Evolutionary conservation across 2,797 vertebrate species (phyloP).

Genomic region (Siniperca scherzeri): DNA sequence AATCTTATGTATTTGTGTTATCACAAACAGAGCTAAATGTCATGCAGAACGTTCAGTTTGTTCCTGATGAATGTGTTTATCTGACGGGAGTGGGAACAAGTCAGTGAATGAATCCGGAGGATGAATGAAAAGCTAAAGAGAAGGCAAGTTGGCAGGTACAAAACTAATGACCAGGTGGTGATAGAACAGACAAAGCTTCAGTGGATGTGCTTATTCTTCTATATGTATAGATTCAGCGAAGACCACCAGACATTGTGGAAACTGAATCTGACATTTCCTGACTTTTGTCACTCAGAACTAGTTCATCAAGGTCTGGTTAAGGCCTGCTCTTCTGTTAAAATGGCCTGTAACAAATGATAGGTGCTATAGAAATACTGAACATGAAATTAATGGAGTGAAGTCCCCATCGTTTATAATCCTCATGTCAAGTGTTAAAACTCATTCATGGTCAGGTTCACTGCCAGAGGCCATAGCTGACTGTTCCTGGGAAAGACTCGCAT

Average conservation of each 20-base stretch:
- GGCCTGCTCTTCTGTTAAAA: conserved; percentile 35
- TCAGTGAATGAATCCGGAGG: conserved; percentile 9
- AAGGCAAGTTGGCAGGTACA: not conserved
- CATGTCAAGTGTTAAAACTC: conserved; percentile 54
- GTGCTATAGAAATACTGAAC: conserved; percentile 53
- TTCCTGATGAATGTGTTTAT: conserved; percentile 25
- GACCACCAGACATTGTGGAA: conserved; percentile 11
- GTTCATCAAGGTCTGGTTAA: conserved; percentile 46
- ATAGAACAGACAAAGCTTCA: not conserved
- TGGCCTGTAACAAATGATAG: conserved; percentile 59
- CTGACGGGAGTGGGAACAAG: conserved; percentile 10
- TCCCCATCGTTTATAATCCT: conserved; percentile 49
- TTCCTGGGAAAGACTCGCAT: conserved; percentile 39
- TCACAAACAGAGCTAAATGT: no score
- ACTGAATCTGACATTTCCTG: conserved; percentile 31
- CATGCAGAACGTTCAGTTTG: conserved; percentile 12
- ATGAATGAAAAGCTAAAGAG: conserved; percentile 15
- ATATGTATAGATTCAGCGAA: not conserved
- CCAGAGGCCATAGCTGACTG: conserved; percentile 50
- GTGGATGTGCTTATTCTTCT: not conserved
- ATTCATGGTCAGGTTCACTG: conserved; percentile 58
- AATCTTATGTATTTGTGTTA: no score
- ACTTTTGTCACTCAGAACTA: conserved; percentile 28
- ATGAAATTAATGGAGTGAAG: conserved; percentile 49
- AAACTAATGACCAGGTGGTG: conserved; percentile 9